Evolutionary conservation across 2,888 invertebrate genomes (phyloP).

Genomic region (Dolomedes plantarius): DNA sequence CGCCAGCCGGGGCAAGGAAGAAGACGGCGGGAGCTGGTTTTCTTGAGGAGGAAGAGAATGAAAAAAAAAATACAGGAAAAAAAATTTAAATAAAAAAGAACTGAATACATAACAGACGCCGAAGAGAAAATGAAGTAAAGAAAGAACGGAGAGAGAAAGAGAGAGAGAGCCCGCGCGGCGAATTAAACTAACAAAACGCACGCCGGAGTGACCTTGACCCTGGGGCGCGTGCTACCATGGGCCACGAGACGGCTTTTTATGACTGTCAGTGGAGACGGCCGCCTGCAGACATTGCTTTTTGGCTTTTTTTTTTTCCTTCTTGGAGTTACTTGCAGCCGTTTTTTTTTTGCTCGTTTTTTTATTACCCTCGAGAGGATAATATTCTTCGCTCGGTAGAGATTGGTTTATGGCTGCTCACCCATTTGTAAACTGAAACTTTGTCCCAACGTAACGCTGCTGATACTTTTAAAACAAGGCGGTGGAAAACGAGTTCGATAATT

Average conservation of each 20-base stretch:
- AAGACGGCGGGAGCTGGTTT: neutral
- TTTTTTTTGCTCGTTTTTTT: too few relatives aligned
- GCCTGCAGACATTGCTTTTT: neutral
- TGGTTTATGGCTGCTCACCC: too few relatives aligned
- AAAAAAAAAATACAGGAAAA: neutral
- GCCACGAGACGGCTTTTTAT: slow-evolving; percentile 33
- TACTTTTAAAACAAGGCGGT: too few relatives aligned
- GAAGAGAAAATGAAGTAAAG: neutral
- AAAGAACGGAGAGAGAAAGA: neutral
- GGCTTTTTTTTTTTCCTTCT: neutral
- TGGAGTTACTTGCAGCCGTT: too few relatives aligned
- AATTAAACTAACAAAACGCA: slow-evolving; percentile 11
- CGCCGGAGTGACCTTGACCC: slow-evolving; percentile 47
- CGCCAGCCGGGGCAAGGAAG: neutral
- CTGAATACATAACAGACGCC: slow-evolving; percentile 2
- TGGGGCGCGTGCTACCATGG: slow-evolving; percentile 37
- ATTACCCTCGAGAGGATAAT: too few relatives aligned
- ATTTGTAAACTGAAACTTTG: too few relatives aligned
- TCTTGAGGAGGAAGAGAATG: neutral
- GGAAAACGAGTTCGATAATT: too few relatives aligned
- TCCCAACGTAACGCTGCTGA: too few relatives aligned
- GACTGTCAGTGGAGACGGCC: neutral
- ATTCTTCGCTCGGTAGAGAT: too few relatives aligned
- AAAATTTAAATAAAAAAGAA: neutral
- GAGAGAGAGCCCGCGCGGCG: neutral